Percentiles rank a stretch among this genome's conserved stretches.
phyloP scores from a whole-genome alignment of 2,113 vertebrate species.

The Vireo altiloquus region DNA sequence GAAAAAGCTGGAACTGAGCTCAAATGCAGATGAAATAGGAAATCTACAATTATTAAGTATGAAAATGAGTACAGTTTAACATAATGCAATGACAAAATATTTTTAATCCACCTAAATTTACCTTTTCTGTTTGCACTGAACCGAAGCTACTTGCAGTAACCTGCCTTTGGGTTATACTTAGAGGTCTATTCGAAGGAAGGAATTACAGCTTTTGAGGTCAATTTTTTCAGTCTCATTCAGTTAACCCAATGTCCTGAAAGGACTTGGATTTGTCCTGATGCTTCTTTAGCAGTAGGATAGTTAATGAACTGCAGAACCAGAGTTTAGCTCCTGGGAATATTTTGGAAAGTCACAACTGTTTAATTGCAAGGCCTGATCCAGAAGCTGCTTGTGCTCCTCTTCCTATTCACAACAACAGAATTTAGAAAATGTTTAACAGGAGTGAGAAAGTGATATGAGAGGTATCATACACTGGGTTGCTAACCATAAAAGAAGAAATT shows the following conservation, averaged over 20 bases:
- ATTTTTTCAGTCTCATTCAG: background rate
- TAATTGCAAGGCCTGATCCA: background rate
- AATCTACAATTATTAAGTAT: background rate
- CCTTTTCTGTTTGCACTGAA: background rate
- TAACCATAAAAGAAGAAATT: background rate
- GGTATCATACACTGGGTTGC: background rate
- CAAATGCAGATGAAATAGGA: background rate
- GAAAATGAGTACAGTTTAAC: background rate
- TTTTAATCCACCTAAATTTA: background rate
- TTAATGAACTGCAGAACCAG: background rate
- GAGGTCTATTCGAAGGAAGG: background rate
- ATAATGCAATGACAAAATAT: background rate
- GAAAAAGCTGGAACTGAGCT: background rate
- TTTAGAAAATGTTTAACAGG: background rate
- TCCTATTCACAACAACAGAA: background rate
- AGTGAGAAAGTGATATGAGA: background rate
- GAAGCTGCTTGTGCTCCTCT: background rate
- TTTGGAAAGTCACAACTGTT: background rate
- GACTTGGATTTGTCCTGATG: background rate
- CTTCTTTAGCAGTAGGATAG: background rate
- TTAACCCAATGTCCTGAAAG: background rate
- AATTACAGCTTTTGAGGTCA: background rate
- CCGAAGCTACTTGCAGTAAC: background rate
- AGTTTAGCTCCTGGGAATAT: background rate
- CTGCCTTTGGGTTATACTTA: background rate